Conservation (phyloP, 2,797 vertebrate genomes). For the Bryconaethiops microstoma region DNA sequence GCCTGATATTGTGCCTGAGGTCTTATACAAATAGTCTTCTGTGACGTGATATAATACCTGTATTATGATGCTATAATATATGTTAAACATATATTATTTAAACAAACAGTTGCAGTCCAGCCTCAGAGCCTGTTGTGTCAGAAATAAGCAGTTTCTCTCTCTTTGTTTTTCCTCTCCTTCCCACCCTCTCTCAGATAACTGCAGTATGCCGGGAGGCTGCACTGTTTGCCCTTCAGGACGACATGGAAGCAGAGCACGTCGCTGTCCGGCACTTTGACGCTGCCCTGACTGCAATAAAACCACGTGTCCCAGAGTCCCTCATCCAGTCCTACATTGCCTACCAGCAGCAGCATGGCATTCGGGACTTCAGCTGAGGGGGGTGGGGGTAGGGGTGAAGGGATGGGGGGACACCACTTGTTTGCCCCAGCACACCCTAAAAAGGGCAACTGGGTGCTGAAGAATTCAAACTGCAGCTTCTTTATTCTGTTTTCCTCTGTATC, state of each 20-base stretch:
- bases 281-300: constrained; percentile 83
- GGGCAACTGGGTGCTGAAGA: neutral
- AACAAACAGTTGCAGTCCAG: no score
- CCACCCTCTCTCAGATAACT: constrained; percentile 81
- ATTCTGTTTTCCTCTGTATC: constrained; percentile 2
- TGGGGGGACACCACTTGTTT: no score
- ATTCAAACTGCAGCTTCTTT: no score
- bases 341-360: constrained; percentile 78
- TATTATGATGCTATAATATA: no score
- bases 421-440: neutral
- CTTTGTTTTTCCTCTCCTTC: neutral
- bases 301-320: constrained; percentile 88
- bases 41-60: no score
- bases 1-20: no score
- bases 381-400: no score
- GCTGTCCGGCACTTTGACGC: constrained; percentile 80
- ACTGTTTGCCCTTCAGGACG: constrained; percentile 83
- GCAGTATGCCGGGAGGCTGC: constrained; percentile 93
- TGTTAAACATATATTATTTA: no score
- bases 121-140: no score
- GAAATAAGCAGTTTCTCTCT: neutral
- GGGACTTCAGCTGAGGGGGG: neutral
- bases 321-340: constrained; percentile 87
- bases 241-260: constrained; percentile 79
- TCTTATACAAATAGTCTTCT: no score